Percentiles rank a stretch among this genome's conserved stretches.
These are phyloP conservation scores for Halichoerus grypus DNA, from an alignment of 2,113 vertebrate species.

Conservation along the genomic window DNA sequence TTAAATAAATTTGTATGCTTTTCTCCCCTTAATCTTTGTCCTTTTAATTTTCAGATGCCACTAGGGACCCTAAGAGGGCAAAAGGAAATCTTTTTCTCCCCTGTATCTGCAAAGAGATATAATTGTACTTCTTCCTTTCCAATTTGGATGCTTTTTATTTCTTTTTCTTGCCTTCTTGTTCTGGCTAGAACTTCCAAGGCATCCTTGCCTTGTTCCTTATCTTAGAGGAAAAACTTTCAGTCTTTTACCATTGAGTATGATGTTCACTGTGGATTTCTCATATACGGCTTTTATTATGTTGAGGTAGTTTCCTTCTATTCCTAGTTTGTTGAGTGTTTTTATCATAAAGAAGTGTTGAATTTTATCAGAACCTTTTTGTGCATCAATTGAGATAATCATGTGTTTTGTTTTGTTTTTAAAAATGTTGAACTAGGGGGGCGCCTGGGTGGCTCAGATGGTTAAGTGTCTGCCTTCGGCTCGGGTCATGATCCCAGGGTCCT, in stretches of 20 bases:
- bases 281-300: constrained; percentile 3
- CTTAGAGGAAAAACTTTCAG: not conserved
- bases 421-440: not conserved
- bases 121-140: constrained; percentile 23
- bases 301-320: not conserved
- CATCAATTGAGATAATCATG: not conserved
- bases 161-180: not conserved
- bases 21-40: not conserved
- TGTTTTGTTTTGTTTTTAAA: not conserved
- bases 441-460: too few relatives aligned
- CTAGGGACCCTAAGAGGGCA: not conserved
- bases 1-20: not conserved
- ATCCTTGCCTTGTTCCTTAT: not conserved
- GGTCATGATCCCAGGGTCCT: too few relatives aligned
- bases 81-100: not conserved
- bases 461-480: too few relatives aligned
- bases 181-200: not conserved
- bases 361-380: not conserved
- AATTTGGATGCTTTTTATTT: not conserved
- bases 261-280: not conserved
- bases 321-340: not conserved
- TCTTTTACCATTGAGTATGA: not conserved
- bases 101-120: not conserved
- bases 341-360: not conserved
- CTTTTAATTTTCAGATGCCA: not conserved